Evolutionary conservation across 2,797 vertebrate species (phyloP), one percentile per base, ranked within the genome.

Genomic region (Carduelis carduelis): DNA sequence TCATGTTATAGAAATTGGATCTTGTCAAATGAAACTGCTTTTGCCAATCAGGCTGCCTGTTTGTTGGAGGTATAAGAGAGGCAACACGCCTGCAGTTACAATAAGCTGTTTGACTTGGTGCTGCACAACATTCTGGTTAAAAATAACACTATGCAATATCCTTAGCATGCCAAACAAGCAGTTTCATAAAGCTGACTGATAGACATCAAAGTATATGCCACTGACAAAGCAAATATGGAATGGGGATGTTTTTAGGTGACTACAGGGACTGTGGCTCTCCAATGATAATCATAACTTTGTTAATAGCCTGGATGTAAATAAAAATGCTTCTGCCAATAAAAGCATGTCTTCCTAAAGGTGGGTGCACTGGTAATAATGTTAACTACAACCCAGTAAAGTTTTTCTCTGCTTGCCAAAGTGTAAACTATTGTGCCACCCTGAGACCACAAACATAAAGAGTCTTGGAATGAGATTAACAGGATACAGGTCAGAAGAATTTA

Each of bases 61-160:
- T 89, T 94, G 23, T 37, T 53, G 65, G 32, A 81, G 28, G 17
- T 46, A n/a, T 30, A 61, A 83, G 12, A 44, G 17, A 81, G 55
- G 43, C 11, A 77, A 49, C 12, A 30, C 37, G 14, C 15, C 64
- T 60, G 23, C 30, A 76, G 26, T 76, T 55, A 64, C 2, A 5
- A 9, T 44, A 70, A 83, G 9, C 7, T 91, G 21, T 70, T 88
- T 71, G 30, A 72, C 32, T 88, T 46, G 9, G 19, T 83, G 47
- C 61, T 79, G 55, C 46, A 90, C 30, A 75, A 72, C 32, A 63
- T 72, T 69, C 75, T 92, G 37, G n/a, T 79, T 92, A 91, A 96
- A 96, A 95, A 93, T 91, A 90, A 89, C 27, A 66, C 87, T 39
- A 6, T 46, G 84, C 78, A 93, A 91, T 87, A 76, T 16, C 39